phyloP scores from a whole-genome alignment of 2,888 invertebrate genomes.

The Diaprepes abbreviatus region DNA sequence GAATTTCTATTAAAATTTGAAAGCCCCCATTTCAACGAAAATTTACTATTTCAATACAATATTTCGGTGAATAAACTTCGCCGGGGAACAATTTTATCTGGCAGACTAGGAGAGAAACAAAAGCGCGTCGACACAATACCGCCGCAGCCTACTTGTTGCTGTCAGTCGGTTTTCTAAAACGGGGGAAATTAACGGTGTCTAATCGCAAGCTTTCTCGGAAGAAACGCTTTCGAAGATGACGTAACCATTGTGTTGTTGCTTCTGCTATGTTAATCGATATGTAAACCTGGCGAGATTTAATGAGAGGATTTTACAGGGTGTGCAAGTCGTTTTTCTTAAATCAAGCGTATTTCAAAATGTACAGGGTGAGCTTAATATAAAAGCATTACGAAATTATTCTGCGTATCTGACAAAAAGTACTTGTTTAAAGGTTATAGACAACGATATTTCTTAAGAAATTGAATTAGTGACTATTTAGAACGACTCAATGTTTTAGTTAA shows the following conservation, averaged over 20 bases:
- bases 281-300: slow-evolving; percentile 22
- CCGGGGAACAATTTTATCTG: slow-evolving; percentile 32
- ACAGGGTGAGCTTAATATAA: too few species aligned
- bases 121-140: slow-evolving; percentile 34
- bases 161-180: slow-evolving; percentile 38
- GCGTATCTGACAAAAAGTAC: too few species aligned
- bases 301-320: slow-evolving; percentile 1
- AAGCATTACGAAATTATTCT: too few species aligned
- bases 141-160: slow-evolving; percentile 40
- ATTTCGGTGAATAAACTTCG: slow-evolving; percentile 24
- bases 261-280: slow-evolving; percentile 34
- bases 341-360: too few species aligned
- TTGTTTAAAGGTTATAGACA: too few species aligned
- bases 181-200: slow-evolving; percentile 38
- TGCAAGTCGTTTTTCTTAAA: too few species aligned
- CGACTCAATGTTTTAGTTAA: too few species aligned
- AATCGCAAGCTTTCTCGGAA: slow-evolving; percentile 38
- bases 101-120: slow-evolving; percentile 31
- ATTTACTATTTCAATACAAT: slow-evolving; percentile 23
- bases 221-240: slow-evolving; percentile 34
- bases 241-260: slow-evolving; percentile 33
- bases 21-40: background rate
- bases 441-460: too few species aligned
- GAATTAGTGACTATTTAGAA: too few species aligned
- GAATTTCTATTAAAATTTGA: background rate